Percentiles rank a stretch among this genome's conserved stretches.
These are phyloP conservation scores for Hirundo rustica DNA, from an alignment of 2,797 vertebrate species.

Conservation along the genomic window DNA sequence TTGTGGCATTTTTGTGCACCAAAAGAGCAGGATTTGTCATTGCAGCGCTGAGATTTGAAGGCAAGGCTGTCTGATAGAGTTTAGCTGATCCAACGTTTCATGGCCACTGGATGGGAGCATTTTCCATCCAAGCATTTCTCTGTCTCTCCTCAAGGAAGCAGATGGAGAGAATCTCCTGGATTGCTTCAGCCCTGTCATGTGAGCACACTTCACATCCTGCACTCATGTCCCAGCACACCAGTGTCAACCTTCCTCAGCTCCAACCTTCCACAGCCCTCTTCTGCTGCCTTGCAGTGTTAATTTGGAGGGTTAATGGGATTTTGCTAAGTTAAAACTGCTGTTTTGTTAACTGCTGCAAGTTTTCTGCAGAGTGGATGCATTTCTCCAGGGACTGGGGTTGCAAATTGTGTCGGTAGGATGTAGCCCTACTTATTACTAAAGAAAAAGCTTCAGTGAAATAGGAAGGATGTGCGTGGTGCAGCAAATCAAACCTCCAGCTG, in stretches of 20 bases:
- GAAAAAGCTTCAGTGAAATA: slow-evolving; percentile 12
- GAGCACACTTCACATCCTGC: background rate
- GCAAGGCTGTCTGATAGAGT: background rate
- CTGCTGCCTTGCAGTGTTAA: background rate
- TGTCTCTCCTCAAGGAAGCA: background rate
- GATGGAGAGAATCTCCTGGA: background rate
- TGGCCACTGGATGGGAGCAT: background rate
- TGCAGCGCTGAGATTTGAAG: background rate
- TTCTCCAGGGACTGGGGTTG: background rate
- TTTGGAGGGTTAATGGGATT: background rate
- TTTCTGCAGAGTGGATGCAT: background rate
- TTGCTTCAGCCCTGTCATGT: background rate
- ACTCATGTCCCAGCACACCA: background rate
- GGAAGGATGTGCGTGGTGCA: background rate
- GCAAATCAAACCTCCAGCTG: slow-evolving; percentile 27
- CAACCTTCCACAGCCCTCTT: background rate
- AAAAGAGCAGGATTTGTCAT: background rate
- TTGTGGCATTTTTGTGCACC: background rate
- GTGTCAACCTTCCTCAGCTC: background rate
- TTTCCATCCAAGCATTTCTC: background rate
- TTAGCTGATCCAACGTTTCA: background rate
- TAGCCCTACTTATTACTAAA: background rate
- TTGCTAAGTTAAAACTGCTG: background rate
- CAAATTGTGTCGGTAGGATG: background rate
- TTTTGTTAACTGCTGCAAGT: background rate